A percentile compares a stretch with the other conserved stretches of the same genome.
Conservation (phyloP, 2,888 invertebrate species). For the Yponomeuta plumbellus region DNA sequence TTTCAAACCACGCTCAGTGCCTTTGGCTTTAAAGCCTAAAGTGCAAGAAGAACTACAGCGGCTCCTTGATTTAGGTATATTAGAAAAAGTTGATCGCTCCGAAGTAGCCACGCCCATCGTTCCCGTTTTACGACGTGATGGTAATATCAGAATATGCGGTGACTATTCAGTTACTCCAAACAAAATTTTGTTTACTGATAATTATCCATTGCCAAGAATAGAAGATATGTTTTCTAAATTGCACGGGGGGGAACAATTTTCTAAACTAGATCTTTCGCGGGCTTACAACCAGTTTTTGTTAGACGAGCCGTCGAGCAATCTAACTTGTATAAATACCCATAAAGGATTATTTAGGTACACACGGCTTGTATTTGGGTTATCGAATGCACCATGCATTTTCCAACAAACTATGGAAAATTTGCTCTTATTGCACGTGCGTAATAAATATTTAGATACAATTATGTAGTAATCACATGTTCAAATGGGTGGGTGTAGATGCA, state of each 20-base stretch:
- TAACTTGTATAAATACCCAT: slow-evolving; percentile 21
- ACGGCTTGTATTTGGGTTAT: slow-evolving; percentile 21
- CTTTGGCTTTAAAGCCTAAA: slow-evolving; percentile 22
- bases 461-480: too few relatives aligned
- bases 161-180: slow-evolving; percentile 25
- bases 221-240: slow-evolving; percentile 28
- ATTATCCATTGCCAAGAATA: slow-evolving; percentile 28
- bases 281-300: slow-evolving; percentile 25
- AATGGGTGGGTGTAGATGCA: too few relatives aligned
- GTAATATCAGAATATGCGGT: slow-evolving; percentile 21
- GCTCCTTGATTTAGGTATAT: slow-evolving; percentile 21
- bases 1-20: slow-evolving; percentile 22
- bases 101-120: slow-evolving; percentile 14
- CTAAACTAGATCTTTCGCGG: slow-evolving; percentile 25
- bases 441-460: too few relatives aligned
- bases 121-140: slow-evolving; percentile 21
- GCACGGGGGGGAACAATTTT: slow-evolving; percentile 24
- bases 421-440: too few relatives aligned
- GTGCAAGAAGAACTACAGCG: slow-evolving; percentile 22
- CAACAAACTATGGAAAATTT: slow-evolving; percentile 18
- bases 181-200: slow-evolving; percentile 17
- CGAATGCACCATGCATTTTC: slow-evolving; percentile 18
- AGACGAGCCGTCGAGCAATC: slow-evolving; percentile 6
- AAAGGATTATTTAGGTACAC: slow-evolving; percentile 21
- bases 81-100: slow-evolving; percentile 22